phyloP scores from a whole-genome alignment of 2,113 vertebrate species.

The Tylochromis polylepis region DNA sequence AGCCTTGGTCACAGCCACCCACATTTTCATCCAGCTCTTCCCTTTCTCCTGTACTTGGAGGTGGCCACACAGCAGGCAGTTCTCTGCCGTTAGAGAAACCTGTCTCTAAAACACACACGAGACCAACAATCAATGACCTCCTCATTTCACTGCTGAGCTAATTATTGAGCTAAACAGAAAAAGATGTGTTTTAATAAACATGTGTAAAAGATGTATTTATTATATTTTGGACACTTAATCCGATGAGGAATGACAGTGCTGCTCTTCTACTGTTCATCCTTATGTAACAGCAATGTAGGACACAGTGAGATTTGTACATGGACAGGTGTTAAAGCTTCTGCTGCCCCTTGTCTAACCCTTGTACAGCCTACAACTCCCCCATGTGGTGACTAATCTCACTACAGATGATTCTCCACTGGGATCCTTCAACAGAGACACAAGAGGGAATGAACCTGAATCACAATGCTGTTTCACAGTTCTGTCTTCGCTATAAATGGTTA shows the following conservation, averaged over 20 bases:
- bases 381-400: constrained; percentile 15
- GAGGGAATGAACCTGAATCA: background rate
- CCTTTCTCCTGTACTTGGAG: constrained; percentile 83
- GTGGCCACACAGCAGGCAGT: constrained; percentile 77
- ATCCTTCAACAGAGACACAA: background rate
- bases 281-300: constrained; percentile 46
- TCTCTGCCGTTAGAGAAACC: constrained; percentile 65
- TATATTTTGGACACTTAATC: constrained; percentile 1
- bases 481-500: background rate
- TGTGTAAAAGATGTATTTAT: background rate
- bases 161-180: background rate
- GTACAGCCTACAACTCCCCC: constrained; percentile 21
- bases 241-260: constrained; percentile 1
- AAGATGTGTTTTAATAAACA: background rate
- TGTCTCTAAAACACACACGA: constrained; percentile 70
- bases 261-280: background rate
- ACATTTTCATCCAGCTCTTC: constrained; percentile 80
- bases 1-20: constrained; percentile 77
- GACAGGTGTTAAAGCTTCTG: constrained; percentile 20
- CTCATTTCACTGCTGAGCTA: background rate
- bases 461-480: background rate
- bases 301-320: constrained; percentile 33
- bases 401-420: background rate
- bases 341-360: background rate
- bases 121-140: background rate